Percentiles rank a stretch among this genome's conserved stretches.
phyloP scores from a whole-genome alignment of 2,113 vertebrate genomes.

The Progne subis region DNA sequence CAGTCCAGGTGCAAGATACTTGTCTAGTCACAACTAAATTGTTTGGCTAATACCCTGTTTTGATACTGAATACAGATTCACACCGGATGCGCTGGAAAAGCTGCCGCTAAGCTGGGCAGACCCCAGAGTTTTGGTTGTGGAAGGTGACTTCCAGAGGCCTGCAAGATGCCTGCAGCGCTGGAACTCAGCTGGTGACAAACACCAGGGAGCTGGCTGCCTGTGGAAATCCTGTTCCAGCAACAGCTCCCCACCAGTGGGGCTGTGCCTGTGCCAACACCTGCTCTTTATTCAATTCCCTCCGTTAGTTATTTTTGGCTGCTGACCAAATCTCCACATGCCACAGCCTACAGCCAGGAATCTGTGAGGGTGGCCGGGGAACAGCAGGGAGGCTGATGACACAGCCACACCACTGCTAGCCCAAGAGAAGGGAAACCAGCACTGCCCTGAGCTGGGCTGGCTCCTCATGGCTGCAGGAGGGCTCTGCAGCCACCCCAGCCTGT shows the following conservation, averaged over 20 bases:
- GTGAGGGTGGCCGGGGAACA: neutral
- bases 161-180: neutral
- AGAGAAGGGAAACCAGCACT: accelerated
- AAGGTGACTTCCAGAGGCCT: neutral
- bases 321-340: neutral
- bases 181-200: neutral
- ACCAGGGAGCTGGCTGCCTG: accelerated
- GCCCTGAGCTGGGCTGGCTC: neutral
- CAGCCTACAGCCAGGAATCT: neutral
- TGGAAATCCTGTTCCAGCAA: neutral
- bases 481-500: neutral
- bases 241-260: accelerated
- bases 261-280: neutral
- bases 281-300: neutral
- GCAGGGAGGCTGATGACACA: neutral
- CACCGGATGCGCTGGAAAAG: accelerated
- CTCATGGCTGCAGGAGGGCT: neutral
- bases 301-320: neutral
- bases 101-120: accelerated
- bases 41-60: neutral
- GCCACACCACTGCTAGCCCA: accelerated
- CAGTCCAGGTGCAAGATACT: neutral
- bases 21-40: neutral
- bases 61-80: neutral
- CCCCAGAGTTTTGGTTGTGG: accelerated